Evolutionary conservation across 2,888 invertebrate species (phyloP).

Genomic region (Eristalis intricaria): DNA sequence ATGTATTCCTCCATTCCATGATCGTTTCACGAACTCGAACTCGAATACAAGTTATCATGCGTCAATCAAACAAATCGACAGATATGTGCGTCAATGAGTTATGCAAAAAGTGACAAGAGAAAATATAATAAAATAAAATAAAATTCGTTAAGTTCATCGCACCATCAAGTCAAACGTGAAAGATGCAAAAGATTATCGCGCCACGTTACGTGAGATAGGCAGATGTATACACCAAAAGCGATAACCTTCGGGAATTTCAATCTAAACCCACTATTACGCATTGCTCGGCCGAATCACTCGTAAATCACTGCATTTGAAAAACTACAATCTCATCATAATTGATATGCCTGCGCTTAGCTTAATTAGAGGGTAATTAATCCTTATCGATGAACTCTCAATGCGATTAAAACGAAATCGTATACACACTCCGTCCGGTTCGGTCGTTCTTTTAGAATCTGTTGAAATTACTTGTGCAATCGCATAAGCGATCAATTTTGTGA

Average conservation of each 20-base stretch:
- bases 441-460: constrained; percentile 6
- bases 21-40: too few relatives aligned
- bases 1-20: too few relatives aligned
- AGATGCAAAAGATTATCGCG: background rate
- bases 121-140: too few relatives aligned
- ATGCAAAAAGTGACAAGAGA: too few relatives aligned
- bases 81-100: too few relatives aligned
- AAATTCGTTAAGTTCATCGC: background rate
- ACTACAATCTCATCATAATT: constrained; percentile 25
- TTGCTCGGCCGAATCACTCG: background rate
- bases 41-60: too few relatives aligned
- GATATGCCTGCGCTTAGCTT: constrained; percentile 5
- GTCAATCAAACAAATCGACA: too few relatives aligned
- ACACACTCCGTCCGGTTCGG: background rate
- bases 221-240: background rate
- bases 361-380: constrained; percentile 15
- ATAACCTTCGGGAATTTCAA: background rate
- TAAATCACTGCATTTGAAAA: background rate
- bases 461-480: constrained; percentile 31
- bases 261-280: background rate
- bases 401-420: background rate
- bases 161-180: background rate
- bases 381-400: constrained; percentile 52
- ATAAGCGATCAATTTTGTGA: constrained; percentile 16
- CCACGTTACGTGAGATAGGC: background rate